These are phyloP conservation scores for Andrena haemorrhoa DNA, from an alignment of 2,888 invertebrate species.

Conservation along the genomic window DNA sequence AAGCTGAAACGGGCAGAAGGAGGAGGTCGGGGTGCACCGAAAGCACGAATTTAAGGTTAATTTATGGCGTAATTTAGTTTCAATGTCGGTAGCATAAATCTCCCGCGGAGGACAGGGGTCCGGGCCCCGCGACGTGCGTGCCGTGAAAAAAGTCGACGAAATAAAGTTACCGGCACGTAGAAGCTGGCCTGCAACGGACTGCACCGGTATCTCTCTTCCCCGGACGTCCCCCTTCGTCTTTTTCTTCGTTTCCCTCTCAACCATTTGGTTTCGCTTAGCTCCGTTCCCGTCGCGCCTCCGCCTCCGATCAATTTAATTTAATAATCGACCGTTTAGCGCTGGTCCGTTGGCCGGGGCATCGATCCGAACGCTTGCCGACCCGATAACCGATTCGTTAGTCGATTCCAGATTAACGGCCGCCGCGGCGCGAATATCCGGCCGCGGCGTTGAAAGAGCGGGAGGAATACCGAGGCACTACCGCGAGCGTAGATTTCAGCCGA, in stretches of 20 bases:
- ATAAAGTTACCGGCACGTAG: constrained; percentile 60
- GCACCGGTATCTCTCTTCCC: constrained; percentile 47
- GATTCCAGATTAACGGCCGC: background rate
- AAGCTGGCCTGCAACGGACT: constrained; percentile 17
- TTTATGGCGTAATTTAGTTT: constrained; percentile 77
- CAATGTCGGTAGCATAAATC: constrained; percentile 75
- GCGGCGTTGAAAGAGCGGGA: background rate
- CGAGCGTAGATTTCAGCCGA: constrained; percentile 2
- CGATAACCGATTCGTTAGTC: background rate
- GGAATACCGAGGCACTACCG: background rate
- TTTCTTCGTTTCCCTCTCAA: constrained; percentile 38
- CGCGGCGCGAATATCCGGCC: constrained; percentile 6
- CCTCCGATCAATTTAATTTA: background rate
- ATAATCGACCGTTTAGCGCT: background rate
- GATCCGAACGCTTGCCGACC: background rate
- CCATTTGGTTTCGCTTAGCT: constrained; percentile 44
- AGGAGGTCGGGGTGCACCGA: constrained; percentile 48
- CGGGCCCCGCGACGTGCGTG: constrained; percentile 43
- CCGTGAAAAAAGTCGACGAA: constrained; percentile 61
- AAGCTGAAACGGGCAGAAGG: background rate
- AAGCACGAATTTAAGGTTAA: constrained; percentile 71
- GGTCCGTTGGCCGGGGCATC: background rate
- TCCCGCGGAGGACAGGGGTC: constrained; percentile 65
- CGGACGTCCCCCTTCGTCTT: constrained; percentile 1
- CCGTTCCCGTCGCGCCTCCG: constrained; percentile 3